Evolutionary conservation across 2,797 vertebrate genomes (phyloP).

Genomic region (Chloroceryle inda): DNA sequence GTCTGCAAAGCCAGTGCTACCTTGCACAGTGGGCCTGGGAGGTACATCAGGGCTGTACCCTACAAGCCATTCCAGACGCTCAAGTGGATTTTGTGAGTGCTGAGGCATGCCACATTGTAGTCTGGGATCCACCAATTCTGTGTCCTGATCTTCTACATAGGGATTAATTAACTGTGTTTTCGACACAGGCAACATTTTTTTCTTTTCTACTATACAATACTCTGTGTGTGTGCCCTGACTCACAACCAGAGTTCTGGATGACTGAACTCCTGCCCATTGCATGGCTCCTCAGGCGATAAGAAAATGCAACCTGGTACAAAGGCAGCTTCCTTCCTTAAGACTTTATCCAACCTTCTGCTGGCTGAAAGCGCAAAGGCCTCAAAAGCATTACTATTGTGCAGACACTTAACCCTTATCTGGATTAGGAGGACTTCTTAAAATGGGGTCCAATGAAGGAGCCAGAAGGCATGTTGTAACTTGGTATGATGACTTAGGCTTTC

Average conservation of each 20-base stretch:
- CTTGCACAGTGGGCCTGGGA: not conserved
- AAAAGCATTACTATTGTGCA: not conserved
- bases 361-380: not conserved
- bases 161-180: not conserved
- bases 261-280: not conserved
- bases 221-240: not conserved
- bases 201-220: not conserved
- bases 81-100: not conserved
- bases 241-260: not conserved
- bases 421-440: not conserved
- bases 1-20: not conserved
- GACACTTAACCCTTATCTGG: not conserved
- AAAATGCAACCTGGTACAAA: not conserved
- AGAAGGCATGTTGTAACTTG: not conserved
- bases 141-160: rapidly evolving
- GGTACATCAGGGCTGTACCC: not conserved
- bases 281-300: rapidly evolving
- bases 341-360: not conserved
- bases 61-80: not conserved
- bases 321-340: not conserved
- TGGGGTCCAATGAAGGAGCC: not conserved
- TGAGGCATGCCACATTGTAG: not conserved
- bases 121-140: not conserved
- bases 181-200: not conserved
- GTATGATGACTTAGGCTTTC: not conserved